Conservation (phyloP, 2,113 vertebrate species). For the Eclectus roratus region DNA sequence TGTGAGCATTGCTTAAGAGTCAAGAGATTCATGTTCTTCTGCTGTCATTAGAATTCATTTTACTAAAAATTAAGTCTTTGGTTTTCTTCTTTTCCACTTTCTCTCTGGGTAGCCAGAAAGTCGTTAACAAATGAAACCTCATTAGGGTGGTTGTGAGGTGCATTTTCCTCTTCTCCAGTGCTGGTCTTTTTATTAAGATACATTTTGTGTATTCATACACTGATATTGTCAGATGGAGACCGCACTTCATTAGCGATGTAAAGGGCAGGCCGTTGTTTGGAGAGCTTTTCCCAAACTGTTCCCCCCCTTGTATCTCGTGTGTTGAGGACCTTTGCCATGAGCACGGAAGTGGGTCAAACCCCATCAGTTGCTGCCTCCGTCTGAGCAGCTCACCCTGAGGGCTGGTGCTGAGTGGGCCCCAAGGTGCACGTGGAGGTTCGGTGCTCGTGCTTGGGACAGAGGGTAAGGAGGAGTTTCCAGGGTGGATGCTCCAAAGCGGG, state of each 20-base stretch:
- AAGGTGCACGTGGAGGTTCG: rapidly evolving
- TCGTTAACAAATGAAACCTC: not conserved
- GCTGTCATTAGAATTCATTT: not conserved
- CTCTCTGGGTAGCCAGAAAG: not conserved
- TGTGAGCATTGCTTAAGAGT: not conserved
- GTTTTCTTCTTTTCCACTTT: not conserved
- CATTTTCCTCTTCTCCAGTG: not conserved
- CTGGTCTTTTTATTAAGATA: not conserved
- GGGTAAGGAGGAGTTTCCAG: not conserved
- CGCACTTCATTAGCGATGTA: rapidly evolving
- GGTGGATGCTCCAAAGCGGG: not conserved
- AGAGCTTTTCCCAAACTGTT: not conserved
- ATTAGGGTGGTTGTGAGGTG: not conserved
- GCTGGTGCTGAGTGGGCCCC: not conserved
- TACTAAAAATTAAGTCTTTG: not conserved
- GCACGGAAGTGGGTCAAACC: not conserved
- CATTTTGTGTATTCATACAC: rapidly evolving
- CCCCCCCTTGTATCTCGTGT: too few species aligned
- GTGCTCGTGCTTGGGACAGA: not conserved
- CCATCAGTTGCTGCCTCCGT: not conserved
- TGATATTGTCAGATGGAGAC: not conserved
- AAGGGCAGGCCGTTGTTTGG: rapidly evolving
- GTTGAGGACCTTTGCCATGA: not conserved
- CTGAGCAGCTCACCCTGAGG: rapidly evolving
- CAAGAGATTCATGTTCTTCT: not conserved